Evolutionary conservation across 2,888 invertebrate genomes (phyloP), one percentile per base, ranked within the genome.

Genomic region (Platypus cylindrus): DNA sequence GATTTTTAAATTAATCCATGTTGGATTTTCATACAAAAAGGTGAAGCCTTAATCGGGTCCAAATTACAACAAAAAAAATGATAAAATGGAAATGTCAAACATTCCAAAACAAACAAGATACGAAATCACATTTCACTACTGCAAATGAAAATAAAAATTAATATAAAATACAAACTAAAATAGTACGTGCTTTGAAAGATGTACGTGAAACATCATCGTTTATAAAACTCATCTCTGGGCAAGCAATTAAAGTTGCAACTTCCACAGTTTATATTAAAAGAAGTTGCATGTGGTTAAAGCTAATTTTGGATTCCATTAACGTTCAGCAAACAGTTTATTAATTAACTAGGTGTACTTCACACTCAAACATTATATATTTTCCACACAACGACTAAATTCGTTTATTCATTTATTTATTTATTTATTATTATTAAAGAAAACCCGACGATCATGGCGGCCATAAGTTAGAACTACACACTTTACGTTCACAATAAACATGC

Each of bases 101-200:
- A 24, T 24, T 7, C 12, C 7, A 24, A 11, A 7, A 11, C 12
- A n/a, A 9, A 9, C 24, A 11, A 24, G n/a, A 27, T 44, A 50
- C 50, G 52, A 53, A 54, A 54, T 52, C 55, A 55, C 53, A 51
- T 50, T 50, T 36, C 45, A 46, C 38, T 25, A 22, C 13, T 13
- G 16, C 36, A 40, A 41, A 48, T 5, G 20, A 41, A 32, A 46
- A 45, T 47, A 49, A 49, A 48, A 46, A n/a, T n/a, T n/a, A n/a
- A n/a, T n/a, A n/a, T n/a, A n/a, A n/a, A n/a, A n/a, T n/a, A n/a
- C n/a, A n/a, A 50, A 51, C 45, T 45, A 30, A 32, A 53, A 51
- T 49, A 52, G 54, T 58, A 58, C 57, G 57, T 59, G 57, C 58
- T 55, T 53, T 55, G 49, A 56, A 56, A 45, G 53, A 52, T 48